Evolutionary conservation across 2,113 vertebrate genomes (phyloP).

Genomic region (Semnornis frantzii): DNA sequence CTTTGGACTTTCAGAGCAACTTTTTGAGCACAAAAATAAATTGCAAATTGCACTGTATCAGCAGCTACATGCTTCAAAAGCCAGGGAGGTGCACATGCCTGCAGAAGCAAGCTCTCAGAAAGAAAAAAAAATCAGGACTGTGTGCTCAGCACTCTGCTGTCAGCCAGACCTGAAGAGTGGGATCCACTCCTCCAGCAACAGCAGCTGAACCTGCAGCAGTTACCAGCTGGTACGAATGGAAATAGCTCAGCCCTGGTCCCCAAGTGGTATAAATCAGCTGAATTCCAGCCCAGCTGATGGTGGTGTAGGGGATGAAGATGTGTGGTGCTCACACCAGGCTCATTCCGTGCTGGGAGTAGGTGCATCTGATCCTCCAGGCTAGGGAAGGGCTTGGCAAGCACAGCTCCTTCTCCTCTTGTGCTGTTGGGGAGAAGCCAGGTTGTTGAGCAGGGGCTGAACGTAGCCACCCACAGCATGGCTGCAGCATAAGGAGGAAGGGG

Average conservation of each 20-base stretch:
- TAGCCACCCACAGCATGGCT: not conserved
- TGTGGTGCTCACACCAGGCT: not conserved
- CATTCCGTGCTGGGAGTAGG: not conserved
- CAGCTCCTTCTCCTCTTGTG: not conserved
- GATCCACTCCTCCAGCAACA: not conserved
- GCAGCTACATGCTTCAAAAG: not conserved
- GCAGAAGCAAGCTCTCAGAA: not conserved
- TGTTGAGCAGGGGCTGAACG: not conserved
- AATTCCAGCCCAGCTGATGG: constrained; percentile 39
- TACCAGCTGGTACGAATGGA: not conserved
- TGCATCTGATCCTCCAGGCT: not conserved
- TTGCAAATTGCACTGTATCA: not conserved
- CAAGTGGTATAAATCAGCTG: constrained; percentile 3
- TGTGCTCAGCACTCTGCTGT: not conserved
- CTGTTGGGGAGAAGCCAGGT: not conserved
- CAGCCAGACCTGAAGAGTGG: not conserved
- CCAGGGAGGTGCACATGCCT: not conserved
- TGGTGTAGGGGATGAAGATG: not conserved
- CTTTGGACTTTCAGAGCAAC: not conserved
- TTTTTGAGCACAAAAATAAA: not conserved
- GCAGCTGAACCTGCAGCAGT: not conserved
- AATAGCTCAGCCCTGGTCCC: not conserved
- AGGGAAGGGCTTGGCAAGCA: not conserved
- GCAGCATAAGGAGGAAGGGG: not conserved
- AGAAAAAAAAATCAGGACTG: not conserved